Conservation (phyloP, 2,113 vertebrate genomes). For the Fukomys damarensis region DNA sequence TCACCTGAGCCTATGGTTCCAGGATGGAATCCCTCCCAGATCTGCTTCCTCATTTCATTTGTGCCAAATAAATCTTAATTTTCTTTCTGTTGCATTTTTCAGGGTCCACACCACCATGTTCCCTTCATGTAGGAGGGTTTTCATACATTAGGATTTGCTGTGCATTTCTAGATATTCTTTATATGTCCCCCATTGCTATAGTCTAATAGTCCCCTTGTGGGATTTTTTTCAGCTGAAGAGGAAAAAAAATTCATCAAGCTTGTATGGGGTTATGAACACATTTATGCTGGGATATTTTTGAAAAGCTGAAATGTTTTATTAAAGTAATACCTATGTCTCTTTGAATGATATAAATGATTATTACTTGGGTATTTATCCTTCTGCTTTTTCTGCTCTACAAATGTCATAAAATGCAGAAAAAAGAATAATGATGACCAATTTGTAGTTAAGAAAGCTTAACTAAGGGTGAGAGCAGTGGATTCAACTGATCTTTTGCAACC, state of each 20-base stretch:
- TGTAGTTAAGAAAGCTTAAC: not conserved
- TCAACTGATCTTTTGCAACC: not conserved
- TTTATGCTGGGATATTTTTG: conserved; percentile 18
- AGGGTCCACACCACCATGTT: not conserved
- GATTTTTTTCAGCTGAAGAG: not conserved
- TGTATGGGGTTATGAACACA: not conserved
- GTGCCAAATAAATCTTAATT: not conserved
- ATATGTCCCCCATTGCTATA: not conserved
- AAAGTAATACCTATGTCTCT: not conserved
- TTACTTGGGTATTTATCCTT: not conserved
- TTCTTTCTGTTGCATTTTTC: not conserved
- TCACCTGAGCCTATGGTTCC: not conserved
- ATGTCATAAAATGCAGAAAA: not conserved
- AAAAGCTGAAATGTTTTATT: not conserved
- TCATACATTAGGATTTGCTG: not conserved
- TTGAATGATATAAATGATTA: conserved; percentile 9
- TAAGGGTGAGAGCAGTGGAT: not conserved
- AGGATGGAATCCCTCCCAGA: not conserved
- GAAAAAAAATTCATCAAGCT: not conserved
- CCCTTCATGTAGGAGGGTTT: not conserved
- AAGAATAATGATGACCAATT: not conserved
- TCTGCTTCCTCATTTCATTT: not conserved
- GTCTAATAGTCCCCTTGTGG: not conserved
- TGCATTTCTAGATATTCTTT: not conserved
- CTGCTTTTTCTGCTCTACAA: not conserved